Conservation (phyloP, 2,113 vertebrate species). For the Perca schrenkii region DNA sequence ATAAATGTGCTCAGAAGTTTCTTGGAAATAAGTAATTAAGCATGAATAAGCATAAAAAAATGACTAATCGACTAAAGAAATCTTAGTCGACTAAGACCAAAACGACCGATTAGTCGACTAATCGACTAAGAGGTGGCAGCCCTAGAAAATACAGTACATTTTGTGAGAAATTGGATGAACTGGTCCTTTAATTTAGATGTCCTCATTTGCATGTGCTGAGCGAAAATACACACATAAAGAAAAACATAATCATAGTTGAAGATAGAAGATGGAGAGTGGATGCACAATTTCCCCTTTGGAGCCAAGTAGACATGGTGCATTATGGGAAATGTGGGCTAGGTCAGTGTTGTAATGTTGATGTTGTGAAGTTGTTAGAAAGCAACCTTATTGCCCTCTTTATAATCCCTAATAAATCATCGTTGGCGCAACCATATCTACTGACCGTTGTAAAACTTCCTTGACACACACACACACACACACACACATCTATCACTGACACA, state of each 20-base stretch:
- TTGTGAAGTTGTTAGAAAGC: not conserved
- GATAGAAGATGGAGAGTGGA: not conserved
- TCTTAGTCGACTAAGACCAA: too few relatives aligned
- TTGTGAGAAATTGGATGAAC: not conserved
- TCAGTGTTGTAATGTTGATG: not conserved
- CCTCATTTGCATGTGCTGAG: not conserved
- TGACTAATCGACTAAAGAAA: too few relatives aligned
- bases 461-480: too few relatives aligned
- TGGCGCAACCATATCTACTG: not conserved
- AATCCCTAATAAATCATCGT: conserved; percentile 5
- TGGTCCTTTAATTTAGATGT: not conserved
- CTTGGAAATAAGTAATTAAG: too few relatives aligned
- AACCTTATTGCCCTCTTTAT: not conserved
- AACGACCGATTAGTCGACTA: too few relatives aligned
- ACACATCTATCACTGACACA: not conserved
- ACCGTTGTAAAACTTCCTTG: not conserved
- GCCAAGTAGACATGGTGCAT: conserved; percentile 3
- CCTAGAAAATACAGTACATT: too few relatives aligned
- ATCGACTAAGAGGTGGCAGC: too few relatives aligned
- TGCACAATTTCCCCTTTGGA: not conserved
- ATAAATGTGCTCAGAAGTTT: too few relatives aligned
- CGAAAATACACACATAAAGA: not conserved
- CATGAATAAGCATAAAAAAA: too few relatives aligned
- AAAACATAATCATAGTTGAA: not conserved
- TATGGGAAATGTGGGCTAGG: not conserved